Percentiles rank a stretch among this genome's conserved stretches.
Conservation (phyloP, 2,888 invertebrate genomes). For the Lithophane semibrunnea region DNA sequence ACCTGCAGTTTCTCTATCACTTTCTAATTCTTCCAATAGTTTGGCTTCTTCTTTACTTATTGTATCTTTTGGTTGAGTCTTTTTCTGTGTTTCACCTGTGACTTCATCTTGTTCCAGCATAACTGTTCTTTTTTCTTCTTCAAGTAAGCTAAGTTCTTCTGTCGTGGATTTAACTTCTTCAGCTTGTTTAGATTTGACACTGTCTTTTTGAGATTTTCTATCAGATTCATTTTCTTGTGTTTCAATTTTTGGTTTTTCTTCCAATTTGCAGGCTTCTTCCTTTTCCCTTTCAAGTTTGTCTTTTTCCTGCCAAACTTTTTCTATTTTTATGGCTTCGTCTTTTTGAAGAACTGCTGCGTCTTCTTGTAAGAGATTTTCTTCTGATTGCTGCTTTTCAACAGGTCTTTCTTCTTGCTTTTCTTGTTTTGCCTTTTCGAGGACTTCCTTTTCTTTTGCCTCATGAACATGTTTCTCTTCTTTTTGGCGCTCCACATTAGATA, state of each 20-base stretch:
- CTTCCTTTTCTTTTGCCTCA: background rate
- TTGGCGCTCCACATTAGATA: background rate
- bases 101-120: background rate
- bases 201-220: background rate
- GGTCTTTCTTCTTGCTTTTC: background rate
- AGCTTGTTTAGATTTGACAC: background rate
- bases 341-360: background rate
- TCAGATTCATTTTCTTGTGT: background rate
- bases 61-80: background rate
- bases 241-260: background rate
- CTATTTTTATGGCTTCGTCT: background rate
- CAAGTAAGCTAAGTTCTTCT: background rate
- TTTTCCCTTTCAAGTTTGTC: conserved; percentile 16
- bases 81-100: background rate
- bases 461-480: background rate
- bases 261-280: background rate
- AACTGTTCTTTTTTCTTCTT: background rate
- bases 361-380: background rate
- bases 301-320: conserved; percentile 1
- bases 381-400: background rate
- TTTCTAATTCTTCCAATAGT: background rate
- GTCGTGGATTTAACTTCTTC: background rate
- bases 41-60: background rate
- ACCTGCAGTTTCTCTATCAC: background rate
- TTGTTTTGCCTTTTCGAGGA: background rate